Evolutionary conservation across 2,888 invertebrate species (phyloP).

Genomic region (Ectemnius continuus): DNA sequence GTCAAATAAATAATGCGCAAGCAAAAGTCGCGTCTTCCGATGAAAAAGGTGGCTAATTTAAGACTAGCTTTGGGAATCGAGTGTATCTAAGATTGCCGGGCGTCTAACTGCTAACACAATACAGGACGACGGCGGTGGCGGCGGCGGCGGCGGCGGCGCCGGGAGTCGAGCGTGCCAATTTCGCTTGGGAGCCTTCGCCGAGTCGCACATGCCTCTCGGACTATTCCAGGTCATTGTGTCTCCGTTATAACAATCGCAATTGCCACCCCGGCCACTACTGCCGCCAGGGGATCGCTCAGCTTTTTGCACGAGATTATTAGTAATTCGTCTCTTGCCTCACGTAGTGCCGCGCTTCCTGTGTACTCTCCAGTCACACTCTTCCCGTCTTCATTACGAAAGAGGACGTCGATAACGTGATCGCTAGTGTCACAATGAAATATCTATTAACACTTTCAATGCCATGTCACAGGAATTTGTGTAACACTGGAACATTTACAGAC

Average conservation of each 20-base stretch:
- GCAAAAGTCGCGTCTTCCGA: too few species aligned
- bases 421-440: neutral
- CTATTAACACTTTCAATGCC: too few species aligned
- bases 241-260: slow-evolving; percentile 35
- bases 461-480: too few species aligned
- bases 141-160: too few species aligned
- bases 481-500: too few species aligned
- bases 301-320: slow-evolving; percentile 17
- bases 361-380: neutral
- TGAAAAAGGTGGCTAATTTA: too few species aligned
- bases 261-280: neutral
- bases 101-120: neutral
- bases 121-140: too few species aligned
- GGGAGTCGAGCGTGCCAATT: slow-evolving; percentile 2
- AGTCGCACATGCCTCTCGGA: neutral
- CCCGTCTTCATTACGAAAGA: slow-evolving; percentile 36
- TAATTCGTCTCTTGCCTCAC: slow-evolving; percentile 42
- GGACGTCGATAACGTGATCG: slow-evolving; percentile 26
- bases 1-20: too few species aligned
- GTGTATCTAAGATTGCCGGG: neutral
- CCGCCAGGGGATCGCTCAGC: neutral
- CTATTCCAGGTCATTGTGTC: slow-evolving; percentile 10
- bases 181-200: neutral
- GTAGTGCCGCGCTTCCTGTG: slow-evolving; percentile 37
- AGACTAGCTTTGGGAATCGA: too few species aligned